phyloP scores from a whole-genome alignment of 2,888 invertebrate genomes.

The Apodemia duryi region DNA sequence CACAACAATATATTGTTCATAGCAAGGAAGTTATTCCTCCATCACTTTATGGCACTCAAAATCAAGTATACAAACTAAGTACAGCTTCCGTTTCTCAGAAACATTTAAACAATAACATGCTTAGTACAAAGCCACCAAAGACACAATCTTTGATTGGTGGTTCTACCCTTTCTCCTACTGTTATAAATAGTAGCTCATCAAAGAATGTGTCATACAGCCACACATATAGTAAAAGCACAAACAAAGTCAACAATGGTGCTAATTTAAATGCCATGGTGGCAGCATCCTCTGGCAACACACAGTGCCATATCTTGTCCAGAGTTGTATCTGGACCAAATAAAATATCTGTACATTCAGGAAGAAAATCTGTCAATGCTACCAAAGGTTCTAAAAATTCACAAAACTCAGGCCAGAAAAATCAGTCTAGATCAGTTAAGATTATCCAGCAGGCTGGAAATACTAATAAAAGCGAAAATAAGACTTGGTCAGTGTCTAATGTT shows the following conservation, averaged over 20 bases:
- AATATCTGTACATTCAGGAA: slow-evolving; percentile 69
- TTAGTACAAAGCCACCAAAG: slow-evolving; percentile 62
- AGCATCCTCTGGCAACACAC: slow-evolving; percentile 60
- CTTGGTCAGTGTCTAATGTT: slow-evolving; percentile 63
- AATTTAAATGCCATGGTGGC: slow-evolving; percentile 68
- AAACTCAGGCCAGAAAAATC: slow-evolving; percentile 56
- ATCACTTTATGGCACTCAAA: slow-evolving; percentile 62
- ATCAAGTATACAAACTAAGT: slow-evolving; percentile 67
- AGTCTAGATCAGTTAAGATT: slow-evolving; percentile 76
- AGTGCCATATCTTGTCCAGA: slow-evolving; percentile 70
- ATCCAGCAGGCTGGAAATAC: slow-evolving; percentile 69
- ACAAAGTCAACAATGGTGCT: slow-evolving; percentile 74
- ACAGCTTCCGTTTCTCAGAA: slow-evolving; percentile 59
- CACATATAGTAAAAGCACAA: slow-evolving; percentile 64
- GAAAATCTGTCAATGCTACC: slow-evolving; percentile 60
- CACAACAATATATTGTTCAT: slow-evolving; percentile 59
- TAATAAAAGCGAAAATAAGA: slow-evolving; percentile 62
- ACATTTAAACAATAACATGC: slow-evolving; percentile 61
- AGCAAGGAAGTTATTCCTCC: slow-evolving; percentile 55
- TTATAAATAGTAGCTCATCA: slow-evolving; percentile 61
- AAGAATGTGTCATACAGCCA: slow-evolving; percentile 68
- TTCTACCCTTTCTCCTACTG: slow-evolving; percentile 53
- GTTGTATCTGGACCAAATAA: slow-evolving; percentile 73
- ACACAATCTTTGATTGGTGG: slow-evolving; percentile 66
- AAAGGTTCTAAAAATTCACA: slow-evolving; percentile 64